Evolutionary conservation across 37 sponge, comb jelly and placozoan genomes (phyloP), one percentile per base, ranked within the genome.

Genomic region (Chondrosia reniformis): DNA sequence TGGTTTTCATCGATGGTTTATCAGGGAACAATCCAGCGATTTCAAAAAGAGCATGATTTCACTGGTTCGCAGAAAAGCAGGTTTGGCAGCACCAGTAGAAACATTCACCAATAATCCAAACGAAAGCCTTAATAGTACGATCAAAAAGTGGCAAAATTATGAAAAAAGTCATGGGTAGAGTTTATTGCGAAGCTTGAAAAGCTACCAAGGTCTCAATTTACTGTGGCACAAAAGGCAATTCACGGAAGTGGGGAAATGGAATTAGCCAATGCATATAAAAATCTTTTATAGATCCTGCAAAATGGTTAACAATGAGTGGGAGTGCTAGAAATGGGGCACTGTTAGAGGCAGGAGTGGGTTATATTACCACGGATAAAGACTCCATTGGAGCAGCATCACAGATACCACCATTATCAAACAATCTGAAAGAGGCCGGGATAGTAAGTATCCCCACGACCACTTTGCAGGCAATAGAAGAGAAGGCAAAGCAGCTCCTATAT

Each of bases 101-200:
- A 64, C 31, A 30, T 79, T 63, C 67, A 79, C 80, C 45, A 79
- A 58, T 39, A 79, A 79, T 64, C 52, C 80, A 27, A 77, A 77
- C 27, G 78, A 77, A 36, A 79, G 80, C 42, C 25, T 59, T 22
- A 79, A 79, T 33, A 59, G 80, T 43, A 42, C 33, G 39, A 67
- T 79, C 15, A 79, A 79, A 33, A 65, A 59, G 37, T 79, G 80
- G 80, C 31, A 32, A 28, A n/a, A 41, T 3, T 79, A 64, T 19
- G 32, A 58, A 21, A 79, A 39, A 38, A 79, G 41, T 64, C 33
- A 32, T 27, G 30, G 67, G 80, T 67, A 49, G 52, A 49, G 52
- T 49, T 49, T 15, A 49, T 49, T 49, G 52, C 10, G 52, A 49
- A 49, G 52, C 15, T 49, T 49, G 52, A 10, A 10, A 49, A 49